These are phyloP conservation scores for Pseudomyrmex pallidus DNA, from an alignment of 1,140 invertebrate genomes.

Conservation along the genomic window DNA sequence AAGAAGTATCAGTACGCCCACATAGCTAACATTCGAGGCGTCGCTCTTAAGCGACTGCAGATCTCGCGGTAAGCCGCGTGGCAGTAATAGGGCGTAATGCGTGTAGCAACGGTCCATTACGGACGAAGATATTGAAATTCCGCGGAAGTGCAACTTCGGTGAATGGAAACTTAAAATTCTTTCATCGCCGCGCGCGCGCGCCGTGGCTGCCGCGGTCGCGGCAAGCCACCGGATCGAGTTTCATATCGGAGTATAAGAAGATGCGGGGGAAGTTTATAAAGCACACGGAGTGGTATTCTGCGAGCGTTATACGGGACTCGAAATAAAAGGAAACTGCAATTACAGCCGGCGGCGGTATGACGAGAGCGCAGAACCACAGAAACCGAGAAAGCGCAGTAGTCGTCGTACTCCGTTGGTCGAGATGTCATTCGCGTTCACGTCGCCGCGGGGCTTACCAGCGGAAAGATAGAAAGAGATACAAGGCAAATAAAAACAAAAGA, in stretches of 20 bases:
- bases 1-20: neutral
- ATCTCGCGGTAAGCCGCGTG: constrained; percentile 32
- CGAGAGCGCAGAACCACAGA: neutral
- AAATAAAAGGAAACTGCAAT: constrained; percentile 58
- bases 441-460: constrained; percentile 12
- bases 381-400: constrained; percentile 48
- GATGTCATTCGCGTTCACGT: constrained; percentile 58
- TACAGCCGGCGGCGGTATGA: constrained; percentile 31
- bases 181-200: constrained; percentile 4
- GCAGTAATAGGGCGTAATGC: constrained; percentile 53
- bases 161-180: constrained; percentile 62
- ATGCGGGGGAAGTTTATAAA: constrained; percentile 45
- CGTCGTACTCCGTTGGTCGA: neutral
- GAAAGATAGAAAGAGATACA: constrained; percentile 1
- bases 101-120: constrained; percentile 55
- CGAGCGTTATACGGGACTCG: constrained; percentile 10
- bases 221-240: constrained; percentile 9
- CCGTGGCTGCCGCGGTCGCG: neutral
- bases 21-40: neutral
- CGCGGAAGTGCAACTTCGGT: constrained; percentile 44
- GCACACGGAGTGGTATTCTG: constrained; percentile 27
- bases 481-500: neutral
- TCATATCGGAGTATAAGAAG: constrained; percentile 49
- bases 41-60: constrained; percentile 6
- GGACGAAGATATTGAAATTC: constrained; percentile 57